A percentile compares a stretch with the other conserved stretches of the same genome.
Evolutionary conservation across 2,888 invertebrate genomes (phyloP).

Genomic region (Polydrusus cervinus): DNA sequence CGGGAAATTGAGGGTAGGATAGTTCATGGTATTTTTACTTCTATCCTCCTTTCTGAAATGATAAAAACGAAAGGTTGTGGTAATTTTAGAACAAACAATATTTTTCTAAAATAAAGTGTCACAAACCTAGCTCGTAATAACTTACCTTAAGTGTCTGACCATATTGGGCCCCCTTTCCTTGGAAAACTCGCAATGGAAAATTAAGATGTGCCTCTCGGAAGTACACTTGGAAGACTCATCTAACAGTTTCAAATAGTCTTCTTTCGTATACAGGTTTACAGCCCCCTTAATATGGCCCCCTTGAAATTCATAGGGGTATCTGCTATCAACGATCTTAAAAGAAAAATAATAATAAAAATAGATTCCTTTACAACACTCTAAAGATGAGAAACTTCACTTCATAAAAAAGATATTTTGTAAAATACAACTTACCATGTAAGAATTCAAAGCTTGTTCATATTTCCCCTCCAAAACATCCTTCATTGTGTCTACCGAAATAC

Average conservation of each 20-base stretch:
- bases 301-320: constrained; percentile 95
- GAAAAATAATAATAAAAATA: neutral
- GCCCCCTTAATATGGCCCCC: constrained; percentile 93
- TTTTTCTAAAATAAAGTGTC: constrained; percentile 16
- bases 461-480: constrained; percentile 81
- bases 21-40: constrained; percentile 84
- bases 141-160: constrained; percentile 69
- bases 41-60: constrained; percentile 89
- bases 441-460: constrained; percentile 76
- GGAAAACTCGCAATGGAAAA: constrained; percentile 99
- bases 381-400: too few species aligned
- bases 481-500: constrained; percentile 83
- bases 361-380: too few species aligned
- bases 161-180: constrained; percentile 94
- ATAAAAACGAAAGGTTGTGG: constrained; percentile 64
- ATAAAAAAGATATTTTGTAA: too few species aligned
- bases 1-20: constrained; percentile 90
- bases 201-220: constrained; percentile 80
- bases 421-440: constrained; percentile 75
- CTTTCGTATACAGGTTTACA: constrained; percentile 85
- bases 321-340: constrained; percentile 82
- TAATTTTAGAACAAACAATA: too few species aligned
- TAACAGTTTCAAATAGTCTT: constrained; percentile 80
- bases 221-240: constrained; percentile 63
- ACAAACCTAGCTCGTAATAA: constrained; percentile 12